Percentiles rank a stretch among this genome's conserved stretches.
Evolutionary conservation across 35 echinoderm and acorn worm genomes (phyloP).

Genomic region (Anneissia japonica): DNA sequence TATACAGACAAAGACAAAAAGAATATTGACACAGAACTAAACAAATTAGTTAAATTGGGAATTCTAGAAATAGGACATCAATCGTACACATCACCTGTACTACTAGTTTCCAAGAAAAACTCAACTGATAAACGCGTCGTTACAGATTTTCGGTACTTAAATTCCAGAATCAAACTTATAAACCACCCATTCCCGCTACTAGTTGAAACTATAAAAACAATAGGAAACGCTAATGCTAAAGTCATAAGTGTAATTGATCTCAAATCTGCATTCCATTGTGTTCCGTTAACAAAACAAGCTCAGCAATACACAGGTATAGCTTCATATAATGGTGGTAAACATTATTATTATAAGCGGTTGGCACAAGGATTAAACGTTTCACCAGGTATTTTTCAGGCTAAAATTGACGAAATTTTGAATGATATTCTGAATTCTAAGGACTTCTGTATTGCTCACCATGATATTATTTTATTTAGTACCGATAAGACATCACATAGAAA

Average conservation of each 20-base stretch:
- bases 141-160: not conserved
- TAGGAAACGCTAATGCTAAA: slow-evolving; percentile 9
- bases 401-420: slow-evolving; percentile 14
- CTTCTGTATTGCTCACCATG: slow-evolving; percentile 42
- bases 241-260: slow-evolving; percentile 21
- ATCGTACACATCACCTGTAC: not conserved
- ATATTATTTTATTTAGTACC: slow-evolving; percentile 37
- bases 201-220: not conserved
- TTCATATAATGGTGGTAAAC: too few relatives aligned
- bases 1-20: not conserved
- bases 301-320: slow-evolving; percentile 17
- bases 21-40: not conserved
- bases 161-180: not conserved
- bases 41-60: not conserved
- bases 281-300: not conserved
- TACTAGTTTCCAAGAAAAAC: not conserved
- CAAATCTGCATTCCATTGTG: too few relatives aligned
- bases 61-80: not conserved
- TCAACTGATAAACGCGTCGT: not conserved
- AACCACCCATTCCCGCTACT: not conserved
- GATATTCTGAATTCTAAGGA: slow-evolving; percentile 12
- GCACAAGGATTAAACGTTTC: slow-evolving; percentile 13
- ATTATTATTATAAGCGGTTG: too few relatives aligned
- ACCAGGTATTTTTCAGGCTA: slow-evolving; percentile 30
- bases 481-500: slow-evolving; percentile 19